Conservation (phyloP, 2,888 invertebrate species). For the Electrophaes corylata region DNA sequence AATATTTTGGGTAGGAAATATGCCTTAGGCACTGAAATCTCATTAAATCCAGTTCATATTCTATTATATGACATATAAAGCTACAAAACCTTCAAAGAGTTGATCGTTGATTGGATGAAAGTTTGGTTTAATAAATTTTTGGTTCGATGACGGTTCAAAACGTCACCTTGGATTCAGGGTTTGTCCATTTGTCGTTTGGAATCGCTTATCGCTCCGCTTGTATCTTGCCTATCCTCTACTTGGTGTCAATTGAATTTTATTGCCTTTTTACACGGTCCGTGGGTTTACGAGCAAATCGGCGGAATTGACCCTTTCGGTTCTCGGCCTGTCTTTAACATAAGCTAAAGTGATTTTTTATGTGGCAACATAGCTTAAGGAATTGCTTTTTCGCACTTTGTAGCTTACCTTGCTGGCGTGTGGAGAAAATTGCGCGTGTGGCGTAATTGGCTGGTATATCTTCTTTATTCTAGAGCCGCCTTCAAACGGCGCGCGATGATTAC, state of each 20-base stretch:
- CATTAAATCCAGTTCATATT: no score
- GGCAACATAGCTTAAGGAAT: slow-evolving; percentile 13
- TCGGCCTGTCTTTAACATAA: slow-evolving; percentile 31
- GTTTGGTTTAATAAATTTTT: no score
- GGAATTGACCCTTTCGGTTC: slow-evolving; percentile 57
- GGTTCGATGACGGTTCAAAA: no score
- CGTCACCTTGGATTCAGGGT: no score
- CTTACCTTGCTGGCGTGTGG: neutral
- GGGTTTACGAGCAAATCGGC: slow-evolving; percentile 69
- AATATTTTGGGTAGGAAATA: no score
- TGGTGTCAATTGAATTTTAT: slow-evolving; percentile 78
- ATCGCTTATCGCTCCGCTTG: slow-evolving; percentile 4
- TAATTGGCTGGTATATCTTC: neutral
- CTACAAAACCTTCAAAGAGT: no score
- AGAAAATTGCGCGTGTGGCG: neutral
- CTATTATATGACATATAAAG: no score
- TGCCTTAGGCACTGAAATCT: no score
- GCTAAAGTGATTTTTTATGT: slow-evolving; percentile 40
- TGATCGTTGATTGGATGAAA: no score
- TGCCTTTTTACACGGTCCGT: slow-evolving; percentile 67
- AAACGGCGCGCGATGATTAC: neutral
- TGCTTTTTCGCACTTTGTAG: slow-evolving; percentile 27
- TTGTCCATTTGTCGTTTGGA: neutral
- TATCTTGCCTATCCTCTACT: slow-evolving; percentile 44
- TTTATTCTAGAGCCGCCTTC: neutral